Percentiles rank a stretch among this genome's conserved stretches.
These are phyloP conservation scores for Apostichopus leukothele DNA, from an alignment of 53 echinoderm and acorn worm species.

Conservation along the genomic window DNA sequence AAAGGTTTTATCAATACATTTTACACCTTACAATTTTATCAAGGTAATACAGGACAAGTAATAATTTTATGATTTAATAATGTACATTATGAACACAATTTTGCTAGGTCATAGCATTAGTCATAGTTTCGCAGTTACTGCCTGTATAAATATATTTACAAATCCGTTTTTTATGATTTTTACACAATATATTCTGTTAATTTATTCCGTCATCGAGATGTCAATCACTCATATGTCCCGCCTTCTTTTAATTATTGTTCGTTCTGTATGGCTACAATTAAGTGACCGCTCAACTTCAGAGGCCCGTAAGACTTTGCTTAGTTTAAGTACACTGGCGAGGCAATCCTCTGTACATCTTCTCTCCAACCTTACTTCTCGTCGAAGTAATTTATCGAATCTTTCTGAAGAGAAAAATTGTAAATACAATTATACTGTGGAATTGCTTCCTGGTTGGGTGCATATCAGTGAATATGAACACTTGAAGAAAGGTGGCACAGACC, in stretches of 20 bases:
- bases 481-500: too few relatives aligned
- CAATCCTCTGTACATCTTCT: constrained; percentile 68
- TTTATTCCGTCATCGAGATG: not conserved
- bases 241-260: constrained; percentile 30
- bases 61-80: not conserved
- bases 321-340: constrained; percentile 53
- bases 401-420: constrained; percentile 42
- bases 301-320: constrained; percentile 54
- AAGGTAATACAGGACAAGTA: not conserved
- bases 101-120: constrained; percentile 1
- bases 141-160: constrained; percentile 10
- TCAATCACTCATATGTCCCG: constrained; percentile 12
- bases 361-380: constrained; percentile 69
- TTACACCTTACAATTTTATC: not conserved
- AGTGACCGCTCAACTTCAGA: constrained; percentile 54
- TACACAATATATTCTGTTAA: constrained; percentile 14
- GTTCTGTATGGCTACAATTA: constrained; percentile 54
- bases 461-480: too few relatives aligned
- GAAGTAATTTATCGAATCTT: constrained; percentile 70
- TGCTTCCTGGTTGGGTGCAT: too few relatives aligned
- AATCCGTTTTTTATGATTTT: not conserved
- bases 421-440: too few relatives aligned
- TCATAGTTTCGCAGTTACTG: not conserved
- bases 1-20: not conserved
- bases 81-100: not conserved